A percentile compares a stretch with the other conserved stretches of the same genome.
These are phyloP conservation scores for Tinamus major DNA, from an alignment of 2,797 vertebrate genomes.

Conservation along the genomic window DNA sequence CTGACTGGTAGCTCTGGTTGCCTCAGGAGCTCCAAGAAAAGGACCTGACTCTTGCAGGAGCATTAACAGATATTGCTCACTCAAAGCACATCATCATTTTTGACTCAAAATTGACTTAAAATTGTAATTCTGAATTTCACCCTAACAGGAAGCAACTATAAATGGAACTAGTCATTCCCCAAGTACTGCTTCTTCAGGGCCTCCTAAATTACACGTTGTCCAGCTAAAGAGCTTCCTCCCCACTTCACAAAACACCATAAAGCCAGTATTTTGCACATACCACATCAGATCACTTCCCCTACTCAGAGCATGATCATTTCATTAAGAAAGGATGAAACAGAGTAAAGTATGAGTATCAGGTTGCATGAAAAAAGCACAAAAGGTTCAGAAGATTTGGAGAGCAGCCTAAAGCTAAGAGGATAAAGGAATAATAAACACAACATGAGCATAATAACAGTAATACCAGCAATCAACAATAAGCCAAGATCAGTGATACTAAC, in stretches of 20 bases:
- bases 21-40: neutral
- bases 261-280: neutral
- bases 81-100: neutral
- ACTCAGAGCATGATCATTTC: neutral
- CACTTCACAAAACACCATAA: neutral
- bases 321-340: conserved; percentile 30
- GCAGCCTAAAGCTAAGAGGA: conserved; percentile 12
- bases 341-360: conserved; percentile 25
- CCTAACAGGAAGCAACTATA: neutral
- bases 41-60: neutral
- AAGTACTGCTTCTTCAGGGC: neutral
- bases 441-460: neutral
- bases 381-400: conserved; percentile 2
- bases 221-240: neutral
- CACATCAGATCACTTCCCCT: neutral
- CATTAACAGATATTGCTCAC: neutral
- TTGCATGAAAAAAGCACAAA: conserved; percentile 16
- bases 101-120: neutral
- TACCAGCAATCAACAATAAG: neutral
- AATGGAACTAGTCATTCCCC: neutral
- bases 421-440: neutral
- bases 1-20: neutral
- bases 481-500: neutral
- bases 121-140: neutral
- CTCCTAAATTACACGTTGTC: neutral